phyloP scores from a whole-genome alignment of 1,140 invertebrate genomes.

The Medauroidea extradentata region DNA sequence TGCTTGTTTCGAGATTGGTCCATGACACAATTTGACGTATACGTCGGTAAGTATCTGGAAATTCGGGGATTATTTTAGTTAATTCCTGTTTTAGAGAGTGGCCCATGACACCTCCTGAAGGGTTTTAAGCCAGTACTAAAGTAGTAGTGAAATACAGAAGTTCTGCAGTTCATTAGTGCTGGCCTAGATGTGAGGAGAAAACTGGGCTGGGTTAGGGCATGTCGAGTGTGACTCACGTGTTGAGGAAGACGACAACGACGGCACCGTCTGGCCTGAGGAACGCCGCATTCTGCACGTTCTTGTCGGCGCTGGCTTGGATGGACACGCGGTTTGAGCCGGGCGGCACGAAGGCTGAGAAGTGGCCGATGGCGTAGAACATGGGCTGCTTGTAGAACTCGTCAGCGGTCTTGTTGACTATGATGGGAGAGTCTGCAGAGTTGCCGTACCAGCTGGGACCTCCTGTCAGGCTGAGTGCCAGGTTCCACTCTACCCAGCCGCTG shows the following conservation, averaged over 20 bases:
- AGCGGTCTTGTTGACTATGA: constrained; percentile 64
- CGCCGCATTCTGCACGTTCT: neutral
- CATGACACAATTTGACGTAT: no score
- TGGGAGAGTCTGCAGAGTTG: constrained; percentile 72
- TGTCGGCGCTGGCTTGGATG: constrained; percentile 3
- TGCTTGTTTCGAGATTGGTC: no score
- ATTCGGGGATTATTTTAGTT: no score
- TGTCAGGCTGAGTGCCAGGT: constrained; percentile 65
- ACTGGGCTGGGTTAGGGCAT: no score
- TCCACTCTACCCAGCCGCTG: constrained; percentile 86
- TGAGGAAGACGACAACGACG: neutral
- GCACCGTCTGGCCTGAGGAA: neutral
- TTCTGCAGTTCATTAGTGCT: no score
- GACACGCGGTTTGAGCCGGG: constrained; percentile 52
- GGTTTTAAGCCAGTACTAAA: no score
- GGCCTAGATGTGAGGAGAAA: no score
- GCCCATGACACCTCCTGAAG: no score
- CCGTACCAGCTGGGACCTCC: constrained; percentile 80
- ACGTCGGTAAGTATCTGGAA: no score
- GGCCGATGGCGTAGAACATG: constrained; percentile 80
- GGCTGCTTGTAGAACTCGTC: constrained; percentile 84
- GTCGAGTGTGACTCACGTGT: neutral
- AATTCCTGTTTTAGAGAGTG: no score
- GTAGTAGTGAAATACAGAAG: no score
- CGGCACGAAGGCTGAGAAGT: constrained; percentile 79